Conservation (phyloP, 2,888 invertebrate genomes). For the Apamea monoglypha region DNA sequence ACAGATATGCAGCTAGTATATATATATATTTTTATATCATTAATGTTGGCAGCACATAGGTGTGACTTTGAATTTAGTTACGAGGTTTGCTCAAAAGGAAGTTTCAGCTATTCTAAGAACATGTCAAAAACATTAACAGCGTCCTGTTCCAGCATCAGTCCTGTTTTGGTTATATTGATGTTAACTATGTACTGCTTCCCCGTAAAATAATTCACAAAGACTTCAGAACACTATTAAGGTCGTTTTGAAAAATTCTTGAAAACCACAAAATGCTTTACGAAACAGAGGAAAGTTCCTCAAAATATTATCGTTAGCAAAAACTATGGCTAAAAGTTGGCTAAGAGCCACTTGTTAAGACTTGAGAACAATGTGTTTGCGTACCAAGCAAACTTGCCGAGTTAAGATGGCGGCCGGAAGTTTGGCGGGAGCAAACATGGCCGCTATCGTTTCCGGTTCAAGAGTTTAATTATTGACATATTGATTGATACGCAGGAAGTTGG, state of each 20-base stretch:
- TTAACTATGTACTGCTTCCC: too few relatives aligned
- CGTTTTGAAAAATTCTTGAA: neutral
- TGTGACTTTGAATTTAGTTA: neutral
- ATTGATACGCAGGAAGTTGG: conserved; percentile 41
- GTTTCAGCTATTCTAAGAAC: neutral
- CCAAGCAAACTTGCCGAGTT: conserved; percentile 67
- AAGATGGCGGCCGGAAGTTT: conserved; percentile 71
- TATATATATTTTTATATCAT: too few relatives aligned
- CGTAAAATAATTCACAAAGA: neutral
- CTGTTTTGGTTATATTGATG: neutral
- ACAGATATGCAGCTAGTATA: neutral
- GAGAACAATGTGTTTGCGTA: conserved; percentile 67
- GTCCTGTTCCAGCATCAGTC: too few relatives aligned
- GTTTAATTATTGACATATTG: conserved; percentile 59
- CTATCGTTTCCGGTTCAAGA: conserved; percentile 62
- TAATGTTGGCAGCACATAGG: neutral
- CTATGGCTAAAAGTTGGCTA: conserved; percentile 63
- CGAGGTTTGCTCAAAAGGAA: neutral
- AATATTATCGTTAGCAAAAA: conserved; percentile 63
- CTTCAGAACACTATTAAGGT: neutral
- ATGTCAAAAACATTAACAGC: neutral
- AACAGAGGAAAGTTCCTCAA: neutral
- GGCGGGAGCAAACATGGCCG: conserved; percentile 69
- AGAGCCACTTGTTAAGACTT: conserved; percentile 69
- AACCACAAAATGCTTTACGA: conserved; percentile 8